phyloP scores from a whole-genome alignment of 2,888 invertebrate genomes.

The Acronicta alni region DNA sequence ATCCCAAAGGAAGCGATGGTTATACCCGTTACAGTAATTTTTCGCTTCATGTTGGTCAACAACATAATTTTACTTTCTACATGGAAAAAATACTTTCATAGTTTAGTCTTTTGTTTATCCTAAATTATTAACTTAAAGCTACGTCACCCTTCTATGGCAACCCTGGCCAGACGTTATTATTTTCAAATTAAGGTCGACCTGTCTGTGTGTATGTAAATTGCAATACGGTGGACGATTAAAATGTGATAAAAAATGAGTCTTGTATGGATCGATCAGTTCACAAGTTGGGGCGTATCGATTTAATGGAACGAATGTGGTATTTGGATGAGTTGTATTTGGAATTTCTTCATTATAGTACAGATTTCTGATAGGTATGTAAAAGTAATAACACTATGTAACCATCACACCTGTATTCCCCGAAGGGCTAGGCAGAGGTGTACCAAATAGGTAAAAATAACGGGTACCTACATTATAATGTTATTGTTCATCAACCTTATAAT shows the following conservation, averaged over 20 bases:
- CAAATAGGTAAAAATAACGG: no score
- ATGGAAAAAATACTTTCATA: no score
- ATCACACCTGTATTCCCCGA: no score
- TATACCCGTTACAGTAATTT: no score
- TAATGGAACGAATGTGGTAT: conserved; percentile 39
- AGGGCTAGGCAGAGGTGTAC: no score
- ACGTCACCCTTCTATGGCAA: conserved; percentile 57
- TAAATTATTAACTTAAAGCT: not conserved
- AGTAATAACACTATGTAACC: no score
- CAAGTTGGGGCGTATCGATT: conserved; percentile 38
- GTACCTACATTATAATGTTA: no score
- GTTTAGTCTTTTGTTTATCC: conserved; percentile 11
- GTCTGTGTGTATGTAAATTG: conserved; percentile 77
- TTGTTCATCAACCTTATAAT: no score
- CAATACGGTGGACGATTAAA: conserved; percentile 69
- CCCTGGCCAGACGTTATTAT: conserved; percentile 81
- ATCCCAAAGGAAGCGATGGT: no score
- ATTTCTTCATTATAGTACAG: not conserved
- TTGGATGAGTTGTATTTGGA: not conserved
- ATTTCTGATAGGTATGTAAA: no score
- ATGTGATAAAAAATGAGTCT: conserved; percentile 63
- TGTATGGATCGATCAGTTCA: conserved; percentile 33
- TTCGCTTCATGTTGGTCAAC: no score
- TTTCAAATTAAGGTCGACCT: conserved; percentile 84
- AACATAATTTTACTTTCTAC: no score